Base-by-base conservation (phyloP, 1,140 invertebrate species). In the Platyscapa corneri region DNA sequence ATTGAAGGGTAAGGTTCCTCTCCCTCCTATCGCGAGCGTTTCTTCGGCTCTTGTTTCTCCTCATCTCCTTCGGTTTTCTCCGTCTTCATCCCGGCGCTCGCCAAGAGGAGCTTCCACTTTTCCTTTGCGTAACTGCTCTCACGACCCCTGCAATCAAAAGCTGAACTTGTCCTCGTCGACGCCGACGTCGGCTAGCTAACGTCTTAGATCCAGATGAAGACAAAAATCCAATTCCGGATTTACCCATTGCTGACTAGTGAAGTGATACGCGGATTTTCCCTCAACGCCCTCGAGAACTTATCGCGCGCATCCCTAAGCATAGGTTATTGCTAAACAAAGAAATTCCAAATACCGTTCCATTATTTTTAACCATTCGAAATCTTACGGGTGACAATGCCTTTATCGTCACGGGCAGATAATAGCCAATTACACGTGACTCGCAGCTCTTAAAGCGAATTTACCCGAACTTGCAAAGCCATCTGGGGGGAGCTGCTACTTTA, bases 21-120 rank as follows among this genome's bases (percentile, higher is more conserved):
- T 84, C n/a, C 60, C 56, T 86, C 34, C 53, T n/a, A 49, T 42
- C 34, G 74, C 83, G 16, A 86, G 56, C 70, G 76, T 87, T 80
- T 85, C 30, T 8, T 53, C 46, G 64, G 56, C 74, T 77, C 27
- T 27, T 60, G 14, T 76, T 75, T 8, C 67, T 42, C 3, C 72
- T 42, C 30, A 46, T 60, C 34, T 60, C 16, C 53, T 8, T 20
- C 34, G 32, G 27, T 83, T 30, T 60, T 80, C 37, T 42, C 42
- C 0, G 3, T 42, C 78, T 46, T 80, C 67, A 49, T 10, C 60
- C 60, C 39, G n/a, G 14, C 60, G 12, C 37, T 1, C 37, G 23
- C 20, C 34, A 12, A 37, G n/a, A 32, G 46, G 32, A 79, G 34
- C 64, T 80, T 80, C 23, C n/a, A 37, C 70, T 79, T 60, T 74